A percentile compares a stretch with the other conserved stretches of the same genome.
These are phyloP conservation scores for Paramormyrops kingsleyae DNA, from an alignment of 2,113 vertebrate genomes.

Conservation along the genomic window DNA sequence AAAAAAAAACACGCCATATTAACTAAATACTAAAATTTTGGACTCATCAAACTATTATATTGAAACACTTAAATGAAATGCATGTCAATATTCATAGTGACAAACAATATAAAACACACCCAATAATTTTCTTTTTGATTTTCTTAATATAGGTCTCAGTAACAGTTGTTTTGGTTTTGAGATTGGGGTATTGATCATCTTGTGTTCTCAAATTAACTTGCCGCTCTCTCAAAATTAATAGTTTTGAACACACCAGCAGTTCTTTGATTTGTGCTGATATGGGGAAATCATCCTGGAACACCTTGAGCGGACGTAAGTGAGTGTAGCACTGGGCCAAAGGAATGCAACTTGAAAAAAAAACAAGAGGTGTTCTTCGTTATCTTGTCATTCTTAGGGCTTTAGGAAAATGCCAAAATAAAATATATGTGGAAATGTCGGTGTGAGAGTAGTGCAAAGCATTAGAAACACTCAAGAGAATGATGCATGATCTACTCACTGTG, in stretches of 20 bases:
- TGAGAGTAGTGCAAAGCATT: not conserved
- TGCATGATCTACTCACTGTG: not conserved
- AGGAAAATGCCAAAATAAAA: not conserved
- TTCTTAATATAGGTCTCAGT: constrained; percentile 1
- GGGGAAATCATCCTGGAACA: not conserved
- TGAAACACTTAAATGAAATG: not conserved
- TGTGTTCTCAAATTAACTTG: constrained; percentile 17
- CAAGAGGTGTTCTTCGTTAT: not conserved
- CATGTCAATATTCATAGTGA: not conserved
- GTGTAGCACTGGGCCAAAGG: not conserved
- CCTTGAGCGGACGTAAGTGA: not conserved
- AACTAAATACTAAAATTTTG: not conserved
- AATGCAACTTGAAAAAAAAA: not conserved
- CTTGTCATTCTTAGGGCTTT: not conserved
- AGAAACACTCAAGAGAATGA: not conserved
- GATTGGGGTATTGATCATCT: constrained; percentile 10
- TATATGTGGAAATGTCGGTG: not conserved
- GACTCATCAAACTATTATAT: not conserved
- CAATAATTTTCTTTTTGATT: not conserved
- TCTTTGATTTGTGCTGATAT: constrained; percentile 20
- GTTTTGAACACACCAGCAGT: constrained; percentile 17
- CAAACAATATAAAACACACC: not conserved
- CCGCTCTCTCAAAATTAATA: constrained; percentile 7
- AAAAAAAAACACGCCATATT: not conserved
- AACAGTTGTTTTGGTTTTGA: not conserved